These are phyloP conservation scores for Typhlomys cinereus DNA, from an alignment of 2,113 vertebrate species.

Conservation along the genomic window DNA sequence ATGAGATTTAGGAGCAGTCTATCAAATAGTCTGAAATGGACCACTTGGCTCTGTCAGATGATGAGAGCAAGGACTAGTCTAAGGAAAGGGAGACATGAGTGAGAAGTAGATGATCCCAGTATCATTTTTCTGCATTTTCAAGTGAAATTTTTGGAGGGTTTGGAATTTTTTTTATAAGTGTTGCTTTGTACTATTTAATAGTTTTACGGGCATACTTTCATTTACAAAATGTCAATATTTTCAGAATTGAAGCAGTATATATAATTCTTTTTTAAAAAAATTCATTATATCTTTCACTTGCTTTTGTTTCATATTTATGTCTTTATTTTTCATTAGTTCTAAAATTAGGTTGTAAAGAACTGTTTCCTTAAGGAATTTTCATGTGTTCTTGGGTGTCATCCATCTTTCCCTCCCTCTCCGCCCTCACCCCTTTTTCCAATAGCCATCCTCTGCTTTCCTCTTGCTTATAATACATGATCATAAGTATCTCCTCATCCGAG, in stretches of 20 bases:
- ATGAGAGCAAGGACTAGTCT: neutral
- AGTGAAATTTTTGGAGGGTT: neutral
- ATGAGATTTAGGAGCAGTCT: neutral
- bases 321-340: neutral
- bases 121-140: neutral
- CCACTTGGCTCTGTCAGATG: neutral
- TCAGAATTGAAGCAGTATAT: neutral
- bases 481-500: too few species aligned
- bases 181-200: neutral
- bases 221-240: neutral
- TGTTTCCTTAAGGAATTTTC: too few species aligned
- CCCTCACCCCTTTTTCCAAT: too few species aligned
- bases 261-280: too few species aligned
- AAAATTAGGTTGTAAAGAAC: neutral
- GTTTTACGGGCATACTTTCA: neutral
- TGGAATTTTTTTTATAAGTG: neutral
- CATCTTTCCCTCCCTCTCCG: neutral
- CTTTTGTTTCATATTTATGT: neutral
- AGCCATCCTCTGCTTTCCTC: neutral
- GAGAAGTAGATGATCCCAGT: neutral
- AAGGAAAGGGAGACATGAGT: neutral
- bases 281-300: neutral
- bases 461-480: too few species aligned
- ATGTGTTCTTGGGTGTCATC: neutral
- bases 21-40: neutral